These are phyloP conservation scores for Poeciliopsis gracilis DNA, from an alignment of 2,797 vertebrate genomes.

Conservation along the genomic window DNA sequence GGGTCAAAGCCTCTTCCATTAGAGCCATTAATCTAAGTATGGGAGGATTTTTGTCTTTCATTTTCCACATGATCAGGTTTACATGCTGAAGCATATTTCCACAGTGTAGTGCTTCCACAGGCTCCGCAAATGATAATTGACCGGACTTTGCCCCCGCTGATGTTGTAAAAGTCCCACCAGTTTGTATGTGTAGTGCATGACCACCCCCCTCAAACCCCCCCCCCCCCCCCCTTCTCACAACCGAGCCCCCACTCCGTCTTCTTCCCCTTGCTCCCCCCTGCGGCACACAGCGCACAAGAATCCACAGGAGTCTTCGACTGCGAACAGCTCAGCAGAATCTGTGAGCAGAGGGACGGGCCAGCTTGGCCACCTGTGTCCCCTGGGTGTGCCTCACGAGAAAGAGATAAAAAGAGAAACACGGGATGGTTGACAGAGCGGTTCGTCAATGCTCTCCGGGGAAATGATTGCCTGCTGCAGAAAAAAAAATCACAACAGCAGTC, in stretches of 20 bases:
- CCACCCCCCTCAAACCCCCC: neutral
- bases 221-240: slow-evolving; percentile 22
- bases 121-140: slow-evolving; percentile 68
- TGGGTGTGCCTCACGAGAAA: slow-evolving; percentile 13
- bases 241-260: slow-evolving; percentile 16
- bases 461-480: slow-evolving; percentile 19
- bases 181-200: slow-evolving; percentile 52
- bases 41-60: slow-evolving; percentile 26
- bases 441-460: slow-evolving; percentile 30
- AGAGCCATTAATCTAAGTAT: slow-evolving; percentile 21
- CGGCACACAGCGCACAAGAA: slow-evolving; percentile 45
- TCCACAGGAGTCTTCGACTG: slow-evolving; percentile 29
- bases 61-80: slow-evolving; percentile 48
- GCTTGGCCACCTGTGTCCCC: slow-evolving; percentile 9
- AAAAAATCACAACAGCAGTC: slow-evolving; percentile 7
- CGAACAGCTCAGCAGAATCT: slow-evolving; percentile 67
- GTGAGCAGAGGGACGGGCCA: slow-evolving; percentile 52
- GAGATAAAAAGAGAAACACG: slow-evolving; percentile 11
- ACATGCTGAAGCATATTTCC: slow-evolving; percentile 58
- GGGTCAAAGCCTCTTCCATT: slow-evolving; percentile 25
- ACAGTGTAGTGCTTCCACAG: slow-evolving; percentile 57
- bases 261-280: slow-evolving; percentile 24
- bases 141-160: slow-evolving; percentile 73
- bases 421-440: slow-evolving; percentile 17
- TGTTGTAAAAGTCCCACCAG: slow-evolving; percentile 51